Base-by-base conservation (phyloP, 2,797 vertebrate genomes). In the Psittacula echo region DNA sequence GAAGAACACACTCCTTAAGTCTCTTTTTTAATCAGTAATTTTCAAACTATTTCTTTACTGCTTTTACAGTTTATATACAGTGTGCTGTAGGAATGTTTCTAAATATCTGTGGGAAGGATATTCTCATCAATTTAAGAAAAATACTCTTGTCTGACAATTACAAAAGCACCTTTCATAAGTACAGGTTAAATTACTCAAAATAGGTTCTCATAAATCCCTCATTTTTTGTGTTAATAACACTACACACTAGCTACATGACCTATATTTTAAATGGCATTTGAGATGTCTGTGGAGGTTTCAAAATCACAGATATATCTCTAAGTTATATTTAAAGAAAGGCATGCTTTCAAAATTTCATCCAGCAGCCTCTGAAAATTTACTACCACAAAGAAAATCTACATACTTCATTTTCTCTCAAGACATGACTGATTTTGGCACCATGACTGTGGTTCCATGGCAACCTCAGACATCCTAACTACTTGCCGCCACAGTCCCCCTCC, bases 401-500 rank as follows among this genome's bases (percentile, higher is more conserved):
- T 8, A 53, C 42, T 61, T 84, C 10, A 45, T 85, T 84, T 81
- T 89, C 42, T 15, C 39, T 83, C 37, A 60, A 42, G 58, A 76
- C 80, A 51, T 72, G 29, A 47, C 39, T 13, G 45, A 34, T 82
- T 66, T 37, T 93, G 91, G 89, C 85, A 88, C 62, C 29, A 23
- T 44, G 64, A 78, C 82, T 50, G 41, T 26, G 72, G 45, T 65
- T 94, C 85, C 87, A 95, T 87, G 68, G 89, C 89, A 95, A 95
- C 94, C 62, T 54, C 18, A 85, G 87, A 22, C 47, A 62, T 21
- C 0, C 0, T 24, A 85, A 72, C n/a, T 30, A 54, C 73, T 86
- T 4, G 1, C 48, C 2, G 11, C 84, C 71, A 88, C 41, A 93
- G 81, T 24, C 70, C 70, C 72, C 74, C 19, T 84, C 92, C 37